These are phyloP conservation scores for Engraulis encrasicolus DNA, from an alignment of 2,113 vertebrate genomes.

Conservation along the genomic window DNA sequence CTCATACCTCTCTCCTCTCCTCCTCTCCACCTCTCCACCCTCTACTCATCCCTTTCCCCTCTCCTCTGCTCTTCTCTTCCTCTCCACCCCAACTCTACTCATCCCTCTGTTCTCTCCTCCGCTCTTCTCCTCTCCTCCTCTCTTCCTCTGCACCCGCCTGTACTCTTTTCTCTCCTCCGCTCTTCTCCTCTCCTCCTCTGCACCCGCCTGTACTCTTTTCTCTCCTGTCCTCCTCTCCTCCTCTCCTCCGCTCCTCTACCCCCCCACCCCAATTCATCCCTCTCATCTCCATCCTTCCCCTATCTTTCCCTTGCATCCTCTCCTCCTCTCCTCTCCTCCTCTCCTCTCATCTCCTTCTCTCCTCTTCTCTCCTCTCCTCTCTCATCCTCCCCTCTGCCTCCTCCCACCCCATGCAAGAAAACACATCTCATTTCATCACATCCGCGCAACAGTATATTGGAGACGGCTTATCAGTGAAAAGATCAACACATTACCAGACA, in stretches of 20 bases:
- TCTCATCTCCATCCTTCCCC: too few relatives aligned
- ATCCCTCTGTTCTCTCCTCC: too few relatives aligned
- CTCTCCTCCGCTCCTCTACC: constrained; percentile 58
- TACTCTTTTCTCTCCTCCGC: too few relatives aligned
- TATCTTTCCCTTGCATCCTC: too few relatives aligned
- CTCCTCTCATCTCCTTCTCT: constrained; percentile 48
- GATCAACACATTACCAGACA: background rate
- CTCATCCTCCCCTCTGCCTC: background rate
- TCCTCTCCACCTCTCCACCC: too few relatives aligned
- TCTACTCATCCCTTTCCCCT: too few relatives aligned
- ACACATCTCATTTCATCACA: background rate
- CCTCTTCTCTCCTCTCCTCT: constrained; percentile 70
- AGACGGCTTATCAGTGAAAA: background rate
- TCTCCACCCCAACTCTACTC: constrained; percentile 59
- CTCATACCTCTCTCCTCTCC: too few relatives aligned
- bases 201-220: constrained; percentile 56
- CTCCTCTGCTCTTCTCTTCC: too few relatives aligned
- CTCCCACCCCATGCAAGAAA: constrained; percentile 13
- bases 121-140: too few relatives aligned
- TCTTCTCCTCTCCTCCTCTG: constrained; percentile 64
- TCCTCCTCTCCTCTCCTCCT: too few relatives aligned
- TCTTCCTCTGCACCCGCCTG: constrained; percentile 51
- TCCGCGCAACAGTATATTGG: background rate
- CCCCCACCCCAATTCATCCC: constrained; percentile 48
- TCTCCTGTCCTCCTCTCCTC: constrained; percentile 37